phyloP scores from a whole-genome alignment of 1,140 invertebrate species.

The Telenomus remus region DNA sequence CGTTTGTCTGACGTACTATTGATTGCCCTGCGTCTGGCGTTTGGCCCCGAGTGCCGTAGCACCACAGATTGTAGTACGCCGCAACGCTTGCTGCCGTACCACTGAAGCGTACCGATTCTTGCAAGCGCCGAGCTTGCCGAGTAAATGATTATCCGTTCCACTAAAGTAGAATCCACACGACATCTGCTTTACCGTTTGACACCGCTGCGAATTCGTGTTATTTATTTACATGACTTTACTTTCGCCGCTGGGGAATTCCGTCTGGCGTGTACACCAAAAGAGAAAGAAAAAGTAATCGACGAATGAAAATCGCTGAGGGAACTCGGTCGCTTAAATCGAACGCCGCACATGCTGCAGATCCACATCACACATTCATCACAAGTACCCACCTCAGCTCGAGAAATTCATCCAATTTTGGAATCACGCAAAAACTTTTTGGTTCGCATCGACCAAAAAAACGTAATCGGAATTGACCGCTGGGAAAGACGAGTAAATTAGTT shows the following conservation, averaged over 20 bases:
- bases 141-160: slow-evolving; percentile 52
- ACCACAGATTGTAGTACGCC: slow-evolving; percentile 54
- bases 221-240: slow-evolving; percentile 43
- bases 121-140: slow-evolving; percentile 15
- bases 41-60: slow-evolving; percentile 47
- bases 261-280: slow-evolving; percentile 5
- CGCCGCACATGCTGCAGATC: background rate
- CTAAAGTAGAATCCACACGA: slow-evolving; percentile 47
- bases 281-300: slow-evolving; percentile 16
- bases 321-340: slow-evolving; percentile 14
- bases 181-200: slow-evolving; percentile 51
- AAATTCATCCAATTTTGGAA: too few species aligned
- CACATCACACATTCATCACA: slow-evolving; percentile 9
- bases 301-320: slow-evolving; percentile 16
- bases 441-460: too few species aligned
- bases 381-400: too few species aligned
- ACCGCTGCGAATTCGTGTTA: slow-evolving; percentile 45
- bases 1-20: slow-evolving; percentile 59
- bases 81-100: slow-evolving; percentile 40
- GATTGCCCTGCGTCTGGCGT: slow-evolving; percentile 59
- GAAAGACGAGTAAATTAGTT: too few species aligned
- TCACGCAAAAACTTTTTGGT: too few species aligned
- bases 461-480: too few species aligned
- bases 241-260: slow-evolving; percentile 28
- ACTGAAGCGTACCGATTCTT: slow-evolving; percentile 23